These are phyloP conservation scores for Drosophila testacea DNA, from an alignment of 2,888 invertebrate genomes.

Conservation along the genomic window DNA sequence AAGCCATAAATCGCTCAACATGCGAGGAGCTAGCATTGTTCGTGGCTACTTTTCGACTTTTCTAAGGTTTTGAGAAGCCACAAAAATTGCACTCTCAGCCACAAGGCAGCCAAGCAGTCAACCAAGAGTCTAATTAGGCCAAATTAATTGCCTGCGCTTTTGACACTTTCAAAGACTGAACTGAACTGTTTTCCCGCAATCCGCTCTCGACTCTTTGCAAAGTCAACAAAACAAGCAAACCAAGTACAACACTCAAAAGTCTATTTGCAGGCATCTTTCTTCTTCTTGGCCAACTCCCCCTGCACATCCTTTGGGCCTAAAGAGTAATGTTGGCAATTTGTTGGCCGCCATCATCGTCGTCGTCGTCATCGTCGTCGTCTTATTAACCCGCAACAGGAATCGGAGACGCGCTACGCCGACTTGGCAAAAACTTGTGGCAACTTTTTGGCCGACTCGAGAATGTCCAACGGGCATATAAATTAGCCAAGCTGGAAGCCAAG, in stretches of 20 bases:
- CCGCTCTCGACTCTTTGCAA: not conserved
- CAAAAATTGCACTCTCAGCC: conserved; percentile 70
- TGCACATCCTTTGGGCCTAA: conserved; percentile 12
- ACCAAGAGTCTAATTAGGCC: conserved; percentile 76
- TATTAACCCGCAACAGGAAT: conserved; percentile 77
- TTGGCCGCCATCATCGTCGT: conserved; percentile 57
- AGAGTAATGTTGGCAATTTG: conserved; percentile 78
- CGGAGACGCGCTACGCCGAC: conserved; percentile 53
- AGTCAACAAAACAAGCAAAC: conserved; percentile 69
- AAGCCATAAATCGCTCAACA: conserved; percentile 76
- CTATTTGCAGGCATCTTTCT: conserved; percentile 67
- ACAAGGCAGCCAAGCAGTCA: conserved; percentile 58
- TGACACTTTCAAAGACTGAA: conserved; percentile 74
- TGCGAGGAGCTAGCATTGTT: conserved; percentile 61
- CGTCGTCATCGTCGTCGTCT: conserved; percentile 61
- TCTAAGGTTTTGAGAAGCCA: conserved; percentile 59
- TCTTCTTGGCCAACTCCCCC: conserved; percentile 6
- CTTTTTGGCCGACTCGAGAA: conserved; percentile 77
- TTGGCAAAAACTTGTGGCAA: conserved; percentile 68
- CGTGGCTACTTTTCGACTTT: conserved; percentile 48
- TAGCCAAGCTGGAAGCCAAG: conserved; percentile 64
- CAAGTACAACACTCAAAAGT: conserved; percentile 78
- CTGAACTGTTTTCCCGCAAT: conserved; percentile 20
- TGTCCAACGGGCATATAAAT: conserved; percentile 81
- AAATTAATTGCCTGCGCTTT: conserved; percentile 80